Evolutionary conservation across 2,113 vertebrate genomes (phyloP).

Genomic region (Propithecus coquereli): DNA sequence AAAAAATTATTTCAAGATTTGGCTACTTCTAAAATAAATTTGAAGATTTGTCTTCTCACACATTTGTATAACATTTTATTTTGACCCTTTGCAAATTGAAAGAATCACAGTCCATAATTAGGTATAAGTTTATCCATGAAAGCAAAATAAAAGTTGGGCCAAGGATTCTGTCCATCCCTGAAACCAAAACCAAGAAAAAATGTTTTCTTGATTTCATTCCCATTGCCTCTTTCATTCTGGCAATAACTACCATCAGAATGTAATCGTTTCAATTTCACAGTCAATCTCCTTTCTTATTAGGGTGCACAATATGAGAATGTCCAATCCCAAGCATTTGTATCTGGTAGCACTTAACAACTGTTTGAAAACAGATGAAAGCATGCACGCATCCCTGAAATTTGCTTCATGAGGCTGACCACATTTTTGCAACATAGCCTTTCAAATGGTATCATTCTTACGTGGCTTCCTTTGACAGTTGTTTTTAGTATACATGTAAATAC

Average conservation of each 20-base stretch:
- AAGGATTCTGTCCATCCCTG: slow-evolving; percentile 13
- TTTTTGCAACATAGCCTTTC: slow-evolving; percentile 1
- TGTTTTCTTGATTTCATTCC: slow-evolving; percentile 42
- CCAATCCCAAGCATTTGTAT: not conserved
- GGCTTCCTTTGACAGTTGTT: not conserved
- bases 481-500: not conserved
- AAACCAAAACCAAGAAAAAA: slow-evolving; percentile 40
- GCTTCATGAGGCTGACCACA: not conserved
- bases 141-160: slow-evolving; percentile 31
- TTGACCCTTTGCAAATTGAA: slow-evolving; percentile 22
- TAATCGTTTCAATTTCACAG: slow-evolving; percentile 7
- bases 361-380: slow-evolving; percentile 17
- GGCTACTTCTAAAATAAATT: slow-evolving; percentile 16
- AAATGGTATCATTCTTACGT: not conserved
- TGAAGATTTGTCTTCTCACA: not conserved
- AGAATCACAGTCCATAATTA: slow-evolving; percentile 32
- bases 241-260: not conserved
- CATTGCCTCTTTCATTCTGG: slow-evolving; percentile 51
- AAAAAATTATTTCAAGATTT: slow-evolving; percentile 30
- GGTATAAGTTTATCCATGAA: slow-evolving; percentile 18
- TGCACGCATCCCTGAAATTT: not conserved
- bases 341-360: not conserved
- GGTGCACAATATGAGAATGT: not conserved
- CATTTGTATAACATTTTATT: not conserved
- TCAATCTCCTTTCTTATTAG: not conserved